Evolutionary conservation across 2,888 invertebrate genomes (phyloP), one percentile per base, ranked within the genome.

Genomic region (Plagiodera versicolora): DNA sequence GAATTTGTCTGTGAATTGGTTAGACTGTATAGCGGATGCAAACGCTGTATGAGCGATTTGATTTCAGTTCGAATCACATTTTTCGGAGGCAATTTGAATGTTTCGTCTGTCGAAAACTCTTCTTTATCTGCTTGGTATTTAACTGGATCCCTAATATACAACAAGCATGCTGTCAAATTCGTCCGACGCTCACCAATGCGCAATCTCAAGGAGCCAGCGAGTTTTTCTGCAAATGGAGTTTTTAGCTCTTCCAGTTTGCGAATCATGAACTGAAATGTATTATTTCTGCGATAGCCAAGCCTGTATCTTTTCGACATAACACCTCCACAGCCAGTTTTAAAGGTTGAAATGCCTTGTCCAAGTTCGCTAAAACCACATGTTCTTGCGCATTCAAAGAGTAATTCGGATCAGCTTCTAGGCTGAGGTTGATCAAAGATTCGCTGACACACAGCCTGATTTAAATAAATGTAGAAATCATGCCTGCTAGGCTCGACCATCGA

Each of bases 1-100:
- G 50, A 50, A 50, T 50, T 50, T 50, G 28, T 50, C 50, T 50
- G 50, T 50, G 50, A 50, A 50, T 50, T 24, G 30, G 50, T 50
- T 16, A 1, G 28, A 50, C 50, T 24, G 28, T 50, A 16, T 50
- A 28, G 50, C 50, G 50, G 16, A 50, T 50, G 52, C 39, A 52
- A 52, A 19, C 0, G 52, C 52, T 52, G 35, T 52, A 52, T 52
- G 17, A 52, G 52, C 35, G 18, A 52, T 52, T 35, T 35, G 35
- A 52, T 52, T 52, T 39, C 18, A 52, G 39, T 52, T 52, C 52
- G 52, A 46, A 46, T n/a, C 9, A 46, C 46, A 46, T 46, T 46
- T 46, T 46, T 18, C 46, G 46, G 18, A 46, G 46, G 17, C 14
- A 46, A 18, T 46, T 17, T 46, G 18, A 46, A 46, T 10, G 18